Evolutionary conservation across 2,888 invertebrate species (phyloP), one percentile per base, ranked within the genome.

Genomic region (Nymphalis polychloros): DNA sequence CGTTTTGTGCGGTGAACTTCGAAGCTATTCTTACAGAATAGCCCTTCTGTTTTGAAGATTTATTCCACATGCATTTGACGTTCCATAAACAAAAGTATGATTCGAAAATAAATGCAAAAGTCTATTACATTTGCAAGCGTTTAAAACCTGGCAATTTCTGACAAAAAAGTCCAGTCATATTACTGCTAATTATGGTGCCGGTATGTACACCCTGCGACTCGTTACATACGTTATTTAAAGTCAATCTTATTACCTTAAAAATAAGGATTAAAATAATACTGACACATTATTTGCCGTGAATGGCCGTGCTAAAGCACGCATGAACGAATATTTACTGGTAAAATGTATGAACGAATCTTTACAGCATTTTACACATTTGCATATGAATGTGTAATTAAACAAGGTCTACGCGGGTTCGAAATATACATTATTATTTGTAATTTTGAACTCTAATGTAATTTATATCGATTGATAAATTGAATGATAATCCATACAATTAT

Each of bases 311-410:
- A 81, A 78, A 79, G 84, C 86, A 89, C 86, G 89, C 86, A 89
- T 89, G 86, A 86, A 87, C 86, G 89, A 87, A 86, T 86, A 82
- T 85, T 84, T 84, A 80, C 84, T 82, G 81, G 84, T 83, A 80
- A 87, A 84, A 82, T 79, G 81, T 79, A 84, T 79, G 86, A 83
- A 85, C 86, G 85, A 88, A 88, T 90, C 88, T 88, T 90, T 89
- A 84, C 86, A 83, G 85, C 86, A 83, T 85, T 86, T 85, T 81
- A 82, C 82, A 84, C 78, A 92, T 92, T 92, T 90, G 84, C 91
- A 92, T 92, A 89, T 91, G 90, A 92, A 92, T 92, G 86, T 89
- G 87, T 92, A 91, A 92, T 92, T 92, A 92, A 90, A 89, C 72
- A 72, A 70, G 68, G 68, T 63, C 72, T 72, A 84, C 86, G 84